phyloP scores from a whole-genome alignment of 2,797 vertebrate genomes.

The Astyanax mexicanus region DNA sequence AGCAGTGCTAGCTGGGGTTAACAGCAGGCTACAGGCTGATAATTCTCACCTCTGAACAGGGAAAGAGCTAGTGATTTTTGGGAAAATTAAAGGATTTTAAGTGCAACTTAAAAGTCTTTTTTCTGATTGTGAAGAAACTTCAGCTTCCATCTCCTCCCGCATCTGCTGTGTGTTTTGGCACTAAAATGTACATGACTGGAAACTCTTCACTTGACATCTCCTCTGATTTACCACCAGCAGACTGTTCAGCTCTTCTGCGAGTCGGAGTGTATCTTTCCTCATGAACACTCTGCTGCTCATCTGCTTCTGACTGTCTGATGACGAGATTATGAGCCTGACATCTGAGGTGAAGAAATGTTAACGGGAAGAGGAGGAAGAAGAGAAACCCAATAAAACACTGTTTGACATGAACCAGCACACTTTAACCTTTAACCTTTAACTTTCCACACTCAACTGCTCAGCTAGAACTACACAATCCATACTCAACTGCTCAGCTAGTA shows the following conservation, averaged over 20 bases:
- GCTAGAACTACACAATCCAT: slow-evolving; percentile 6
- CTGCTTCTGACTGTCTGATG: neutral
- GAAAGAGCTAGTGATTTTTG: no score
- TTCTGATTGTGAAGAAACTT: no score
- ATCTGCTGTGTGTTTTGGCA: no score
- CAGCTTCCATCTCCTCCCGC: no score
- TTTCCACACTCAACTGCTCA: no score
- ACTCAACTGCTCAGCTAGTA: no score
- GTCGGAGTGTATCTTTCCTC: neutral
- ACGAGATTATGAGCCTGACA: neutral
- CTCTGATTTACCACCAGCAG: neutral
- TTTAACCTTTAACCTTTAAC: neutral
- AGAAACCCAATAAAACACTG: neutral
- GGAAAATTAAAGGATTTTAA: no score
- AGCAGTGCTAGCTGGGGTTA: no score
- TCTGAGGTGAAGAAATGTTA: neutral
- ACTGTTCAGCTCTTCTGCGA: neutral
- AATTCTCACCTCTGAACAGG: no score
- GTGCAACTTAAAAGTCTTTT: no score
- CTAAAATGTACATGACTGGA: no score
- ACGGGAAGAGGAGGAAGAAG: neutral
- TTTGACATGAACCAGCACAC: neutral
- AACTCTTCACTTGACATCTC: neutral
- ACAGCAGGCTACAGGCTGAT: no score
- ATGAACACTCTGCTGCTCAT: neutral